Base-by-base conservation (phyloP, 2,888 invertebrate species). In the Drosophila gaucha region DNA sequence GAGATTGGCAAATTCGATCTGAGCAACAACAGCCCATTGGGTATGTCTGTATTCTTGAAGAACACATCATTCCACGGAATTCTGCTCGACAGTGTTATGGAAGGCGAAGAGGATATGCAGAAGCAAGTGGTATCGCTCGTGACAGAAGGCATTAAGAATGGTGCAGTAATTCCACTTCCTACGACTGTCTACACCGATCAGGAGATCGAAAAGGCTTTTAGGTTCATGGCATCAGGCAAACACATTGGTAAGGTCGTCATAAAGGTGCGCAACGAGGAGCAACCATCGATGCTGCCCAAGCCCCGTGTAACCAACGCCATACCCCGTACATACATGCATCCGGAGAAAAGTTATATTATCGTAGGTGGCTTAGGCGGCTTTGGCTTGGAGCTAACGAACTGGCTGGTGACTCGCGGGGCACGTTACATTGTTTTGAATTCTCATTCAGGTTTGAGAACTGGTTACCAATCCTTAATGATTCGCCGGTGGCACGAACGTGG, bases 21-120 rank as follows among this genome's bases (percentile, higher is more conserved):
- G 67, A 97, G 97, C 64, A 97, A 97, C 90, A 96, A 99, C 57
- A 89, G 90, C 22, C 86, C 90, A 16, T 26, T 93, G 93, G 98
- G 98, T 54, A 99, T 99, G 99, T 94, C 97, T 0, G 91, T 99
- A 16, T 98, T 99, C 93, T 92, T 99, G 82, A 98, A 97, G 92
- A 99, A 99, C 91, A 96, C 97, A n/a, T 95, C 97, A n/a, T 98
- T 99, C 95, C 99, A 99, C 92, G 99, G 99, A 76, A 98, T 99
- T 88, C 93, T 99, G 26, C 92, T 99, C 88, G 99, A 99, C 92
- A 96, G 97, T 33, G 93, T 99, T 56, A 97, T 98, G 93, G 97
- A 96, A 74, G 93, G 93, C 2, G 90, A 93, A 46, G 93, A 93
- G 62, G 92, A 93, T 47, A 93, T 93, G 50, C 96, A 97, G 65